Evolutionary conservation across 2,797 vertebrate species (phyloP).

Genomic region (Clarias fuscus): DNA sequence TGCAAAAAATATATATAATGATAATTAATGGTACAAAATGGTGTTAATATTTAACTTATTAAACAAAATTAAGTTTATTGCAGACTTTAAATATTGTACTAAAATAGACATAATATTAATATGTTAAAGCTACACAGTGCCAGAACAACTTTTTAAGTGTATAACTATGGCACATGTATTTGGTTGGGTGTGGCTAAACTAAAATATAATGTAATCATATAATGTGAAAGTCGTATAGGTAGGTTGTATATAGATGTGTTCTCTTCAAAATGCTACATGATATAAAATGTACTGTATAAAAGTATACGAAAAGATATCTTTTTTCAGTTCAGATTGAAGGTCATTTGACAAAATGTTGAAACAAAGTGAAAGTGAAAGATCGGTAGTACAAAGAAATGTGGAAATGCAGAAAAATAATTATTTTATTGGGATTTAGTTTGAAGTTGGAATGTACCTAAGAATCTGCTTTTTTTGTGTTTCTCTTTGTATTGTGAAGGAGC

Average conservation of each 20-base stretch:
- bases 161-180: neutral
- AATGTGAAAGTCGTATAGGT: neutral
- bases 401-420: neutral
- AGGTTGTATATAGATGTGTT: neutral
- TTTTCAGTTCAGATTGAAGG: neutral
- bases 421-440: neutral
- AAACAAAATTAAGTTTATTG: no score
- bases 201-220: neutral
- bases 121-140: no score
- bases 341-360: slow-evolving; percentile 10
- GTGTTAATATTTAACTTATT: no score
- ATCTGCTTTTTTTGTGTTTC: neutral
- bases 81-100: no score
- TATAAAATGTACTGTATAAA: slow-evolving; percentile 14
- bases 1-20: no score
- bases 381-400: neutral
- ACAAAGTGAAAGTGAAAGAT: slow-evolving; percentile 56
- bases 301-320: slow-evolving; percentile 24
- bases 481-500: slow-evolving; percentile 43
- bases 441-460: slow-evolving; percentile 11
- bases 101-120: no score
- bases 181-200: neutral
- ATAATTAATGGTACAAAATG: no score
- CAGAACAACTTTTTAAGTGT: no score
- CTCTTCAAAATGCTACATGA: slow-evolving; percentile 14